Percentiles rank a stretch among this genome's conserved stretches.
phyloP scores from a whole-genome alignment of 2,113 vertebrate genomes.

The Sinocyclocheilus anshuiensis region DNA sequence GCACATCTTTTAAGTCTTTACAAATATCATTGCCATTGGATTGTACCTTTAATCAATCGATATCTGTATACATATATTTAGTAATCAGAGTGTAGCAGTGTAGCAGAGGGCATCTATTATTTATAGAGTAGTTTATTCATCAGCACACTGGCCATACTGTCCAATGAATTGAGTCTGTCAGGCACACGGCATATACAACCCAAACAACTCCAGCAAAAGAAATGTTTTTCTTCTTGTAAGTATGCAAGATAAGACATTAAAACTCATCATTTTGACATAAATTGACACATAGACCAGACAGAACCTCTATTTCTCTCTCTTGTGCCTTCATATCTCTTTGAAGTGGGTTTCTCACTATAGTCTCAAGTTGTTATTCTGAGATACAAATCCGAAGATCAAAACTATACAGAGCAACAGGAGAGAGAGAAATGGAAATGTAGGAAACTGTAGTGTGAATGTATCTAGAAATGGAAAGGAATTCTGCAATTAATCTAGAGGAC shows the following conservation, averaged over 20 bases:
- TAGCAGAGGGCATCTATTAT: slow-evolving; percentile 30
- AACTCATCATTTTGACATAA: background rate
- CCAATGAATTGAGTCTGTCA: background rate
- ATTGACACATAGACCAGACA: background rate
- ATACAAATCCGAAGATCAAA: background rate
- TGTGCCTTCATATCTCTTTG: background rate
- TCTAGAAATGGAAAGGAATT: background rate
- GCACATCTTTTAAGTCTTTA: background rate
- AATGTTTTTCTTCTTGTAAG: background rate
- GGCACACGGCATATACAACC: background rate
- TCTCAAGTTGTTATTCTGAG: background rate
- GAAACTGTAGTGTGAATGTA: background rate
- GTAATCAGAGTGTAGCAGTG: slow-evolving; percentile 12
- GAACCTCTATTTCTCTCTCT: background rate
- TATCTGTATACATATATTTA: slow-evolving; percentile 11
- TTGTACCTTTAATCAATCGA: background rate
- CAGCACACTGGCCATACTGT: background rate
- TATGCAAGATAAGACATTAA: slow-evolving; percentile 3
- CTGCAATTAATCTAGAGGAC: background rate
- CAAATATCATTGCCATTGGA: background rate
- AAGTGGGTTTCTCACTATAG: background rate
- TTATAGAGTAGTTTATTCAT: slow-evolving; percentile 17
- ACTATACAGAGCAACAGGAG: background rate
- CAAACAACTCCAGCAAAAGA: background rate
- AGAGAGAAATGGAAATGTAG: background rate